Base-by-base conservation (phyloP, 2,888 invertebrate genomes). In the Eupithecia inturbata region DNA sequence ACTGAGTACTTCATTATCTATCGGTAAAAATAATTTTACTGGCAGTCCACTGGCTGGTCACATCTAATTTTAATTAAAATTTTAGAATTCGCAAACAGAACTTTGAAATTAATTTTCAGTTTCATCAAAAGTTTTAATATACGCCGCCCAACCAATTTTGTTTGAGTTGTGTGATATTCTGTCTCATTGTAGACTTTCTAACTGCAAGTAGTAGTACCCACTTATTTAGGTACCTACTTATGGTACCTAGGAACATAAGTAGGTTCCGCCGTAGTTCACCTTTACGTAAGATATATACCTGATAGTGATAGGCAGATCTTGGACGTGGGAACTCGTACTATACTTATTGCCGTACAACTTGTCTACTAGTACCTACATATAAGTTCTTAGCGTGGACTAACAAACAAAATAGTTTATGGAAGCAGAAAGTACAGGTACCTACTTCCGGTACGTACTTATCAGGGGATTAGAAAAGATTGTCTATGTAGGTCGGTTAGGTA, bases 51-150 rank as follows among this genome's bases (percentile, higher is more conserved):
- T 57, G 28, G 28, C 63, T 64, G 63, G 36, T 33, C 63, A 14
- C 63, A 64, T n/a, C 63, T 36, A 66, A 66, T 69, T 69, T 33
- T 19, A 45, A 68, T 41, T 66, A 39, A 73, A 63, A 66, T 39
- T 66, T 69, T 49, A 64, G 31, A 22, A 49, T 16, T 68, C 49
- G 39, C 39, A 70, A 71, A 73, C 53, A 62, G 49, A 77, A 75
- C 64, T 71, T 71, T 67, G 45, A 72, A 71, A 75, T 75, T 75
- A 73, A 77, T 77, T 71, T 75, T 36, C 60, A 33, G 63, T 64
- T 75, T 72, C 71, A 75, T 71, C 71, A 74, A 41, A 74, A 74
- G 39, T 41, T 63, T 63, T 57, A 63, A 66, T 64, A 33, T 64
- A 64, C 63, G 12, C 36, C 63, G 63, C 33, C 63, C 63, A 33